phyloP scores from a whole-genome alignment of 2,888 invertebrate genomes.

The Eristalinus aeneus region DNA sequence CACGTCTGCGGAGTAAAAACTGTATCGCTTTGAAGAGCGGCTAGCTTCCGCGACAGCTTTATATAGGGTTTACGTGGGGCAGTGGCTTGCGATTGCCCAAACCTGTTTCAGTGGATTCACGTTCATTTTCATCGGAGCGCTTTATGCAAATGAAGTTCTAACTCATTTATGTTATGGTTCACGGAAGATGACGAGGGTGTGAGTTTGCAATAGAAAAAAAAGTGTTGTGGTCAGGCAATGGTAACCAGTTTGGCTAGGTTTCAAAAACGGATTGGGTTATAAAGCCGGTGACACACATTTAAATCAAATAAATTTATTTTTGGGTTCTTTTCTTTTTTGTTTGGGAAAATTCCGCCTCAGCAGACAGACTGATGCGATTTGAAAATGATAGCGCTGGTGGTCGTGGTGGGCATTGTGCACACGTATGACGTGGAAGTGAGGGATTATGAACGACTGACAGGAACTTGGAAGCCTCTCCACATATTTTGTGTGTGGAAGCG shows the following conservation, averaged over 20 bases:
- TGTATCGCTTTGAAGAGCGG: not conserved
- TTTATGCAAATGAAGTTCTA: constrained; percentile 27
- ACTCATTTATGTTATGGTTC: constrained; percentile 2
- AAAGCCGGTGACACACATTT: not conserved
- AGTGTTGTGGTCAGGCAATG: not conserved
- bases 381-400: no score
- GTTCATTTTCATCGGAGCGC: not conserved
- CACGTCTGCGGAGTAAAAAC: not conserved
- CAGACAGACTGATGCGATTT: no score
- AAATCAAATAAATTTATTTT: not conserved
- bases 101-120: constrained; percentile 9
- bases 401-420: no score
- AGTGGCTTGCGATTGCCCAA: not conserved
- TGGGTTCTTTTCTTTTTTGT: not conserved
- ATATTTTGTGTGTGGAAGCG: no score
- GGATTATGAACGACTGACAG: no score
- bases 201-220: constrained; percentile 3
- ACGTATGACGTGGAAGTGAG: no score
- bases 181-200: constrained; percentile 35
- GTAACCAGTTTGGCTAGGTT: not conserved
- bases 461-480: no score
- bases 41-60: constrained; percentile 16
- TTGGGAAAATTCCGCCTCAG: no score
- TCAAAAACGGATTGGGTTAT: not conserved
- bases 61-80: constrained; percentile 30